These are phyloP conservation scores for Macroramphosus scolopax DNA, from an alignment of 2,797 vertebrate species.

Conservation along the genomic window DNA sequence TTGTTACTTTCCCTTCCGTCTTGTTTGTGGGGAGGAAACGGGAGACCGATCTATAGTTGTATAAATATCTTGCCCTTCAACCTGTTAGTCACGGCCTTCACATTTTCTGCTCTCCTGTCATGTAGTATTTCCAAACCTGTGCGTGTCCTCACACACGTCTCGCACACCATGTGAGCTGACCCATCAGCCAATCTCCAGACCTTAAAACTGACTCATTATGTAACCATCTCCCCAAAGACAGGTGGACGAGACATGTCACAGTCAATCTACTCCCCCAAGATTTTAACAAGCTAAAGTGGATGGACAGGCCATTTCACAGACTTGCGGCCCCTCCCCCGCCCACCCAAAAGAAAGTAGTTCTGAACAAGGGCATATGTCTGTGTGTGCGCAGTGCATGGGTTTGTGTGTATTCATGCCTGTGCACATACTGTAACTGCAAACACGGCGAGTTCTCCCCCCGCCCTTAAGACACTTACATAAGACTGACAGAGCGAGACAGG, in stretches of 20 bases:
- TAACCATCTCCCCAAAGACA: conserved; percentile 52
- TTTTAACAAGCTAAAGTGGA: conserved; percentile 63
- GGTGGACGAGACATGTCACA: conserved; percentile 62
- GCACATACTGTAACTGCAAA: conserved; percentile 40
- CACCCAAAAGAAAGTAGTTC: conserved; percentile 35
- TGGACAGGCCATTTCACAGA: conserved; percentile 55
- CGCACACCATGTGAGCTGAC: conserved; percentile 21
- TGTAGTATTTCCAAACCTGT: conserved; percentile 27
- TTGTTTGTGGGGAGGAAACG: no score
- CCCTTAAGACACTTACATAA: conserved; percentile 60
- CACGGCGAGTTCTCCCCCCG: conserved; percentile 37
- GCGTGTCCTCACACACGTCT: conserved; percentile 10
- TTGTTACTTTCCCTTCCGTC: no score
- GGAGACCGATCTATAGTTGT: not conserved
- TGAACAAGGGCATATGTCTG: conserved; percentile 25
- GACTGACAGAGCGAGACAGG: conserved; percentile 48
- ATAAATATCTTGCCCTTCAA: conserved; percentile 19
- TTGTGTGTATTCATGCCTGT: conserved; percentile 24
- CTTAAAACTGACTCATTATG: conserved; percentile 60
- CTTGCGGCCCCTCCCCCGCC: conserved; percentile 12
- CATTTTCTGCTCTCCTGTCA: conserved; percentile 17
- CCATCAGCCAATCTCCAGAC: conserved; percentile 44
- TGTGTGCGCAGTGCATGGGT: conserved; percentile 7
- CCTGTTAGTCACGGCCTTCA: conserved; percentile 9
- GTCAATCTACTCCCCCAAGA: conserved; percentile 59